These are phyloP conservation scores for Helicoverpa assulta DNA, from an alignment of 2,888 invertebrate genomes.

Conservation along the genomic window DNA sequence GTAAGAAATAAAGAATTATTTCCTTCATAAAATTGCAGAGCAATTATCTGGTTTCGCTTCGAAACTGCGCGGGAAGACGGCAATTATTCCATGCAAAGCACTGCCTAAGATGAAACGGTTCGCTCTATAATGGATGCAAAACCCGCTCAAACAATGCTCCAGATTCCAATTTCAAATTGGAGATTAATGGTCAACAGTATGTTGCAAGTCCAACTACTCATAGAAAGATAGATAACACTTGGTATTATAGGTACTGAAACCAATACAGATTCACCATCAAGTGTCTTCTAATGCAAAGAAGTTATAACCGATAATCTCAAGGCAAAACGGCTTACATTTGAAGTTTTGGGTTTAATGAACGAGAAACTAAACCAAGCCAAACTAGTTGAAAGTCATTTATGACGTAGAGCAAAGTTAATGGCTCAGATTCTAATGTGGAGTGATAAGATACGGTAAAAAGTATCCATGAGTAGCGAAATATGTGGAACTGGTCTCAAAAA, in stretches of 20 bases:
- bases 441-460: conserved; percentile 1
- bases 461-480: not conserved
- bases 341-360: conserved; percentile 1
- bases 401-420: conserved; percentile 14
- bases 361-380: conserved; percentile 14
- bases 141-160: conserved; percentile 26
- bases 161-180: not conserved
- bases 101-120: conserved; percentile 19
- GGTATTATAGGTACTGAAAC: not conserved
- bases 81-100: conserved; percentile 21
- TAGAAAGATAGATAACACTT: not conserved
- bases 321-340: too few species aligned
- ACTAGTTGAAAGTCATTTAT: conserved; percentile 11
- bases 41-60: conserved; percentile 7
- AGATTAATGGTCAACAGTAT: conserved; percentile 6
- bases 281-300: too few species aligned
- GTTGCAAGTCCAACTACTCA: not conserved
- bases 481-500: too few species aligned
- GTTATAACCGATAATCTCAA: too few species aligned
- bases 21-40: conserved; percentile 12
- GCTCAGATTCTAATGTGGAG: not conserved
- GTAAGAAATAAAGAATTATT: conserved; percentile 15
- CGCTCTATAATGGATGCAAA: conserved; percentile 27
- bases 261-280: not conserved
- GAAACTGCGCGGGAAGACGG: conserved; percentile 1